phyloP scores from a whole-genome alignment of 1,140 invertebrate genomes.

The Pseudomyrmex cubaensis region DNA sequence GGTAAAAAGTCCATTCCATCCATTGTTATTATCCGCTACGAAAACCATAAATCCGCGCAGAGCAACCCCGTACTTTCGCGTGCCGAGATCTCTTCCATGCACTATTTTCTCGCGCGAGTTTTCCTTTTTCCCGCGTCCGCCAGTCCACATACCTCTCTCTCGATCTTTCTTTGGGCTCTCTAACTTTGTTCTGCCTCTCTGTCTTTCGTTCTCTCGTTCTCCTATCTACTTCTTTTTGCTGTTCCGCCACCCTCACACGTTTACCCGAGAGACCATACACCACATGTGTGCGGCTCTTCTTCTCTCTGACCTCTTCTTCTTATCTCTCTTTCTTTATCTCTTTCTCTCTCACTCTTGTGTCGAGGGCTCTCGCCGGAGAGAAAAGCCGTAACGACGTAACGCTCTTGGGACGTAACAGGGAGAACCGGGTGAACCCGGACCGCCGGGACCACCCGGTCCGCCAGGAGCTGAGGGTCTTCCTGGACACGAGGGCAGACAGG shows the following conservation, averaged over 20 bases:
- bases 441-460: slow-evolving; percentile 93
- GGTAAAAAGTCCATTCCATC: slow-evolving; percentile 20
- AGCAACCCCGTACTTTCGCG: slow-evolving; percentile 16
- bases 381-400: slow-evolving; percentile 75
- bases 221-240: slow-evolving; percentile 48
- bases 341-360: slow-evolving; percentile 68
- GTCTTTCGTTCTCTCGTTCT: slow-evolving; percentile 33
- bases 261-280: slow-evolving; percentile 32
- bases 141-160: slow-evolving; percentile 53
- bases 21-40: neutral
- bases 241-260: slow-evolving; percentile 21
- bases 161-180: slow-evolving; percentile 5
- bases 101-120: slow-evolving; percentile 54
- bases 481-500: slow-evolving; percentile 93
- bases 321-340: slow-evolving; percentile 21
- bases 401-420: slow-evolving; percentile 87
- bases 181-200: slow-evolving; percentile 34
- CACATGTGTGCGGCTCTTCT: slow-evolving; percentile 32
- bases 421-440: slow-evolving; percentile 95
- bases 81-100: slow-evolving; percentile 62
- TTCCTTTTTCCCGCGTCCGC: slow-evolving; percentile 47
- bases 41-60: slow-evolving; percentile 24
- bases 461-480: slow-evolving; percentile 91
- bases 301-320: slow-evolving; percentile 17
- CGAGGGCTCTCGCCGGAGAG: slow-evolving; percentile 74